Evolutionary conservation across 2,797 vertebrate genomes (phyloP), one percentile per base, ranked within the genome.

Genomic region (Kryptopterus vitreolus): DNA sequence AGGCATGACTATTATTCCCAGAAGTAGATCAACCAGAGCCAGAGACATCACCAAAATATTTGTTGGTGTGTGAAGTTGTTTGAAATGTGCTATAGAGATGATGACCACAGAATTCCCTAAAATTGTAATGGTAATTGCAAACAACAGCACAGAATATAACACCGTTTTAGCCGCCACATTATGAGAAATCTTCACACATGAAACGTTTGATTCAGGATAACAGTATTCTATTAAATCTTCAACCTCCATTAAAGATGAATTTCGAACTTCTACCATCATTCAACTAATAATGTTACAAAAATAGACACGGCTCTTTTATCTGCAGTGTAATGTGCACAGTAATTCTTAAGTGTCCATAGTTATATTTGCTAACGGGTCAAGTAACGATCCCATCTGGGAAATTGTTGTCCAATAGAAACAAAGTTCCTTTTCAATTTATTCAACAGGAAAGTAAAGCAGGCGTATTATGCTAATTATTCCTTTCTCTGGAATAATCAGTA

Each of bases 41-140:
- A 94, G 88, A 81, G 93, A 95, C 76, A 94, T 90, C 76, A 93
- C 89, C 71, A 94, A 85, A 48, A 93, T 85, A 81, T 94, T 94
- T n/a, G 93, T 94, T 22, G 93, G 92, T 48, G 92, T 93, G 76
- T 94, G 92, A 62, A 94, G 87, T 79, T 93, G 89, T 79, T 90
- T 93, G 82, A 94, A 94, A 83, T 93, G 90, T 0, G 87, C 85
- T 20, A 94, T 92, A 31, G 94, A 94, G 82, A 94, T 86, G 15
- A 94, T 93, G 48, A 94, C 91, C 43, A 93, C 88, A 35, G 85
- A 72, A 81, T 94, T 94, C 20, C 94, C 94, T 0, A 92, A 79
- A 77, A 93, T 61, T 0, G 92, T 93, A 29, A 93, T 80, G 4
- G 87, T 43, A 13, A 86, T 88, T 10, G 89, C 89, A 0, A 78